Conservation (phyloP, 2,797 vertebrate genomes). For the Argya squamiceps region DNA sequence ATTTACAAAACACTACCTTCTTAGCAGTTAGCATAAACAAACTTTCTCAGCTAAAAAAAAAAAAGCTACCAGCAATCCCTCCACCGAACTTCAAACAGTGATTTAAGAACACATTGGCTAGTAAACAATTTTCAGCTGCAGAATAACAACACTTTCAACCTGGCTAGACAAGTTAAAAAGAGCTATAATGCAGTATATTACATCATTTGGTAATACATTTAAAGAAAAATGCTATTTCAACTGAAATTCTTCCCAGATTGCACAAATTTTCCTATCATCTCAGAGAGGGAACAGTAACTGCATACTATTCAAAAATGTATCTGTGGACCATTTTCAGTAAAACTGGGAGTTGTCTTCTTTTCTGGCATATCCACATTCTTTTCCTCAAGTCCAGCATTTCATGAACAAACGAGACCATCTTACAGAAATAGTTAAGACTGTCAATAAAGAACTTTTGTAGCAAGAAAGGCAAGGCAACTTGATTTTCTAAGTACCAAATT, state of each 20-base stretch:
- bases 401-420: neutral
- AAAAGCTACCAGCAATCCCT: neutral
- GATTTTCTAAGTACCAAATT: neutral
- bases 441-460: neutral
- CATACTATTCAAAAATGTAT: neutral
- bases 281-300: neutral
- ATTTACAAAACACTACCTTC: neutral
- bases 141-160: neutral
- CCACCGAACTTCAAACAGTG: neutral
- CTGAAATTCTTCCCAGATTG: neutral
- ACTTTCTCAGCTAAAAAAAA: neutral
- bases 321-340: neutral
- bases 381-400: neutral
- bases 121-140: neutral
- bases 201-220: constrained; percentile 5
- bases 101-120: neutral
- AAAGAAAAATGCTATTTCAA: constrained; percentile 26
- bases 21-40: neutral
- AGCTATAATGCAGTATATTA: neutral
- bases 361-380: neutral
- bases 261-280: constrained; percentile 12
- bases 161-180: neutral
- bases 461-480: neutral
- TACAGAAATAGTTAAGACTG: neutral
- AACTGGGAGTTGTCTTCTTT: neutral